These are phyloP conservation scores for Staurois parvus DNA, from an alignment of 2,797 vertebrate genomes.

Conservation along the genomic window DNA sequence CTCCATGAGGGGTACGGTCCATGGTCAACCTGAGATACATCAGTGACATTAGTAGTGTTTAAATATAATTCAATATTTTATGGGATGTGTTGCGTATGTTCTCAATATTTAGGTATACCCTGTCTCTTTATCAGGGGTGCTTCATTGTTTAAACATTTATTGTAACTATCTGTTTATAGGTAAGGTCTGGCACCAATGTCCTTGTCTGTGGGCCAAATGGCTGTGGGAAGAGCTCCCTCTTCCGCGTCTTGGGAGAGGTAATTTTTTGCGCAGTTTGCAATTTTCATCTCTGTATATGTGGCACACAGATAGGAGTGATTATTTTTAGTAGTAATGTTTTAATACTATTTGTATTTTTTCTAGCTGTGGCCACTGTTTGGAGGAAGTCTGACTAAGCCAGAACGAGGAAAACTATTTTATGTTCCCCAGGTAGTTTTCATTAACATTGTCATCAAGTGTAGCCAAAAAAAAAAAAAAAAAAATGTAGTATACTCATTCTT, in stretches of 20 bases:
- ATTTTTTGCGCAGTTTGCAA: conserved; percentile 48
- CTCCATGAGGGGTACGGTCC: too few relatives aligned
- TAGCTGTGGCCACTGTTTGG: conserved; percentile 98
- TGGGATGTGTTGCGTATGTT: too few relatives aligned
- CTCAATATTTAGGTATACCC: too few relatives aligned
- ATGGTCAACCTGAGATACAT: too few relatives aligned
- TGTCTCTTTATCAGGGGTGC: too few relatives aligned
- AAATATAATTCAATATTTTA: too few relatives aligned
- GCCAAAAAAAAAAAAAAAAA: too few relatives aligned
- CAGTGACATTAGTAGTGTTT: too few relatives aligned
- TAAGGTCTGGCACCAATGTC: conserved; percentile 92
- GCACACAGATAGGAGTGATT: too few relatives aligned
- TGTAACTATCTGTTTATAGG: conserved; percentile 74
- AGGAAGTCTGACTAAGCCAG: conserved; percentile 94
- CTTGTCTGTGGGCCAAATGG: conserved; percentile 98
- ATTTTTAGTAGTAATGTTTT: too few relatives aligned
- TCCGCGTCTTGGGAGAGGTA: conserved; percentile 95
- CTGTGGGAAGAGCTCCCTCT: conserved; percentile 97
- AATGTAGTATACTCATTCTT: not conserved
- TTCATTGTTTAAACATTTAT: too few relatives aligned
- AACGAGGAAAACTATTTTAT: conserved; percentile 96
- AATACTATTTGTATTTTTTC: conserved; percentile 10
- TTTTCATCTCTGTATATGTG: too few relatives aligned
- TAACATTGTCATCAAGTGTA: not conserved
- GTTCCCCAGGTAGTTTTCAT: conserved; percentile 89